A percentile compares a stretch with the other conserved stretches of the same genome.
Conservation (phyloP, 1,140 invertebrate species). For the Drosophila arizonae region DNA sequence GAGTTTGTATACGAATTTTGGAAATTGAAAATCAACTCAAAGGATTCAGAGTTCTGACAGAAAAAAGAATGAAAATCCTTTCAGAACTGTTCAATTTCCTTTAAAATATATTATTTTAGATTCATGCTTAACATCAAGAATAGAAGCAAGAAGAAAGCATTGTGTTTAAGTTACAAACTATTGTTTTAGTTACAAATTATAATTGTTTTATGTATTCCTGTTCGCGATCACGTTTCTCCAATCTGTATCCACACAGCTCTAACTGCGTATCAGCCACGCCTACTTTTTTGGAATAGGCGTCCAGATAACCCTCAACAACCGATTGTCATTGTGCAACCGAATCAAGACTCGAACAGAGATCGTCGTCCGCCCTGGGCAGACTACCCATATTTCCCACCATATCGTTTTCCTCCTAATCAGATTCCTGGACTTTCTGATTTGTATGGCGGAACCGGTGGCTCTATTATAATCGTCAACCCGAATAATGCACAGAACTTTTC, state of each 20-base stretch:
- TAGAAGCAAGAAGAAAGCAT: too few relatives aligned
- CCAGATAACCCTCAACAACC: conserved; percentile 29
- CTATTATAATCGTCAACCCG: conserved; percentile 60
- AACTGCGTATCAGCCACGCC: conserved; percentile 44
- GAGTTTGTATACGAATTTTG: too few relatives aligned
- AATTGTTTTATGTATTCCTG: too few relatives aligned
- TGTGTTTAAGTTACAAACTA: too few relatives aligned
- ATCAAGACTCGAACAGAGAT: conserved; percentile 12
- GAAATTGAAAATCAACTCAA: too few relatives aligned
- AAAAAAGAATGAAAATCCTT: too few relatives aligned
- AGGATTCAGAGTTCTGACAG: too few relatives aligned
- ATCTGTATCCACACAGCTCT: neutral
- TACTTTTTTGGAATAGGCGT: conserved; percentile 46
- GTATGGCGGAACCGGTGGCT: neutral
- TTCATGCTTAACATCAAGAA: too few relatives aligned
- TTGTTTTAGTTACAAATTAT: too few relatives aligned
- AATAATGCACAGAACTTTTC: conserved; percentile 58
- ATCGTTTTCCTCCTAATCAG: conserved; percentile 18
- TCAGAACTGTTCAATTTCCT: too few relatives aligned
- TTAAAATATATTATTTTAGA: too few relatives aligned
- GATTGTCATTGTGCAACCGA: conserved; percentile 44
- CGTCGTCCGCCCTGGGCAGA: conserved; percentile 11
- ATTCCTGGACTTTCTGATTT: conserved; percentile 28
- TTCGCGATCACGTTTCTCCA: too few relatives aligned
- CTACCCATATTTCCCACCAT: conserved; percentile 26